Evolutionary conservation across 2,113 vertebrate species (phyloP), one percentile per base, ranked within the genome.

Genomic region (Hydrolagus affinis): DNA sequence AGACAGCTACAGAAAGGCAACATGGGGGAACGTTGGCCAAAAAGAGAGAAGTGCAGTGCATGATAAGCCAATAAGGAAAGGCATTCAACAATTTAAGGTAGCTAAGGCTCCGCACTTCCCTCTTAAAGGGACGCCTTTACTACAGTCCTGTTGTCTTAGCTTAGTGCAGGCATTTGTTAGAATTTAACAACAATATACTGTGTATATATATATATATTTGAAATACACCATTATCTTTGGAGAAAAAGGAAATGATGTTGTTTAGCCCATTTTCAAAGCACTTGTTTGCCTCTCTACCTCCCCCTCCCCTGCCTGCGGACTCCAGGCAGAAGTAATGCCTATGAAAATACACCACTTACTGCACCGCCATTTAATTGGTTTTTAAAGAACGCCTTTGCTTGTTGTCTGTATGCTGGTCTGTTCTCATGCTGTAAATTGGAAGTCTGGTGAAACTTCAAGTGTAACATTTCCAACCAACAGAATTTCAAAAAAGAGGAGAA

Each of bases 1-100:
- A 83, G 78, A 83, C 78, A 83, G 78, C 78, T 66, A 83, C 78
- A 83, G 78, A 83, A 62, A 83, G 78, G 78, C 78, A 83, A 83
- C 28, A 83, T 4, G 78, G 28, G 78, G 78, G 32, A 83, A 66
- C 59, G 78, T 66, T 62, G 66, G 62, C 66, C 78, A 83, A 23
- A 83, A 44, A 62, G 59, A 83, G 25, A 66, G 78, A 66, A 14
- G 12, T 32, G 78, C 30, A 83, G 78, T 66, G 14, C 73, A 75
- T 44, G 32, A 75, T 17, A 19, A 83, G 32, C 78, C 62, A 66
- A 68, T 19, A 66, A 25, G 32, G 78, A 25, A 64, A 19, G 77
- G 25, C 66, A 25, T 11, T 14, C 28, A 83, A 68, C 25, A 28
- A 83, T 68, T 62, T 68, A 60, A 3, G 2, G 77, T 3, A 14